Evolutionary conservation across 2,113 vertebrate genomes (phyloP).

Genomic region (Pseudorectes ferrugineus): DNA sequence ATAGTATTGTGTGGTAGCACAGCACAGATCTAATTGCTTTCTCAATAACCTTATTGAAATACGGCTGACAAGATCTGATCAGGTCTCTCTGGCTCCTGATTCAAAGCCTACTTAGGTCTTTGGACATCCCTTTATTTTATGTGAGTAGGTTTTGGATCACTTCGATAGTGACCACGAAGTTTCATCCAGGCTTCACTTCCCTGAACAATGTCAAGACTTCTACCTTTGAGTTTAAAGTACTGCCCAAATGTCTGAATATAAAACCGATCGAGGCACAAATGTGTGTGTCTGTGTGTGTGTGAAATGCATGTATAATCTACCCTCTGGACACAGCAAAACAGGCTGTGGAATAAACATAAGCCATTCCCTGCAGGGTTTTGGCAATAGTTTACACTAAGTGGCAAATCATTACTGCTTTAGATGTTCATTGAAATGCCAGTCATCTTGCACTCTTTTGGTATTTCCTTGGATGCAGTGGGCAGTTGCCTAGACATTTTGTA

Average conservation of each 20-base stretch:
- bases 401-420: background rate
- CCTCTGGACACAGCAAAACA: background rate
- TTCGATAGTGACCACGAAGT: background rate
- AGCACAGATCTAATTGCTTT: background rate
- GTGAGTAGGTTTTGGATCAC: background rate
- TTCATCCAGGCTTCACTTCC: background rate
- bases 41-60: background rate
- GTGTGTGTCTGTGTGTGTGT: background rate
- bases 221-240: background rate
- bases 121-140: background rate
- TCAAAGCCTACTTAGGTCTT: background rate
- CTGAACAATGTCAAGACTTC: background rate
- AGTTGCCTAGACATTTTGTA: background rate
- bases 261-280: rapidly evolving
- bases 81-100: background rate
- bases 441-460: background rate
- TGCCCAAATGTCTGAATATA: background rate
- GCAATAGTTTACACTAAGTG: background rate
- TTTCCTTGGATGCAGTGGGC: background rate
- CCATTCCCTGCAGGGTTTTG: background rate
- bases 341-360: background rate
- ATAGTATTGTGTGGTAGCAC: background rate
- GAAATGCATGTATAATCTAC: background rate
- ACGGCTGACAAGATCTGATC: background rate
- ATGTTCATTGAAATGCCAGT: background rate